A percentile compares a stretch with the other conserved stretches of the same genome.
Evolutionary conservation across 2,113 vertebrate genomes (phyloP).

Genomic region (Misgurnus mizolepis): DNA sequence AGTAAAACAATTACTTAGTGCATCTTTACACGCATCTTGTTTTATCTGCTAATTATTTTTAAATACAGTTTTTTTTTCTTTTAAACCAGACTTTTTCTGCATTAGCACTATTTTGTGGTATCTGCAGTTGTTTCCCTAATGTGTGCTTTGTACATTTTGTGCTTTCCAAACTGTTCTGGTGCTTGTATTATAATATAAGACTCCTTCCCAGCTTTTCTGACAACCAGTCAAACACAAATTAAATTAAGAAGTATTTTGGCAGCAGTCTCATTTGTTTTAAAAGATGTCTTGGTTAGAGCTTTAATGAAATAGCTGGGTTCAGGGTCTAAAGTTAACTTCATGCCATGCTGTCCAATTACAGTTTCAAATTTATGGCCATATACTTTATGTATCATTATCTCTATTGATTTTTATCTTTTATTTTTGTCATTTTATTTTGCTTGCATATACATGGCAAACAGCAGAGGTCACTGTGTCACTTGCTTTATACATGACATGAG

Average conservation of each 20-base stretch:
- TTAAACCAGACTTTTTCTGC: constrained; percentile 50
- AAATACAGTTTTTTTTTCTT: not conserved
- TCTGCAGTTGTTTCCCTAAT: constrained; percentile 87
- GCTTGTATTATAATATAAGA: not conserved
- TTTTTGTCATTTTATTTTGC: too few relatives aligned
- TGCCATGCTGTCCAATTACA: too few relatives aligned
- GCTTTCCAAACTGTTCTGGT: constrained; percentile 71
- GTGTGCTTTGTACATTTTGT: constrained; percentile 70
- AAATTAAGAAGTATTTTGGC: not conserved
- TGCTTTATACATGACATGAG: too few relatives aligned
- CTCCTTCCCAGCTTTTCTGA: not conserved
- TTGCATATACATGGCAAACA: too few relatives aligned
- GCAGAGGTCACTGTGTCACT: too few relatives aligned
- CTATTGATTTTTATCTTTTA: too few relatives aligned
- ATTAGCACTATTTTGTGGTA: constrained; percentile 79
- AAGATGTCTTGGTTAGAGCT: not conserved
- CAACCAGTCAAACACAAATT: constrained; percentile 1
- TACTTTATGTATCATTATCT: too few relatives aligned
- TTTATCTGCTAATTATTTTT: not conserved
- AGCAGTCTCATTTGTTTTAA: not conserved
- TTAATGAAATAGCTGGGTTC: not conserved
- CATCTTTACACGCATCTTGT: too few relatives aligned
- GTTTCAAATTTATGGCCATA: too few relatives aligned
- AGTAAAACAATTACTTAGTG: too few relatives aligned
- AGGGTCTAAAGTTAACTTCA: not conserved